A percentile compares a stretch with the other conserved stretches of the same genome.
phyloP scores from a whole-genome alignment of 1,140 invertebrate genomes.

The Drosophila sturtevanti region DNA sequence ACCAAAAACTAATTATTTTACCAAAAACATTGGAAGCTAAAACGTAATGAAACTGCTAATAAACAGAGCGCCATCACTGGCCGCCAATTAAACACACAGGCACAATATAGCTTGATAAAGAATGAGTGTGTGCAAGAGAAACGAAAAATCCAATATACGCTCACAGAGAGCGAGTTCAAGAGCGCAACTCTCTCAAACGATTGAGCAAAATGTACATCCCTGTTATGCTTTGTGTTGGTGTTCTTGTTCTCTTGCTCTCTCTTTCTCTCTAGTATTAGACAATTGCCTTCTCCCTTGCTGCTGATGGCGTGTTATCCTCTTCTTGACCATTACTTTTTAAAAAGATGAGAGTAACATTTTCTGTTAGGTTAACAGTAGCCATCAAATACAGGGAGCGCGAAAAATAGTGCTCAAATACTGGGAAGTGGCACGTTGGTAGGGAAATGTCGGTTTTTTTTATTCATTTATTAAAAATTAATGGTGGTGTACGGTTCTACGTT shows the following conservation, averaged over 20 bases:
- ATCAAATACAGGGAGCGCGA: no score
- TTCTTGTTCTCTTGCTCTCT: not conserved
- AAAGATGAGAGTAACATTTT: no score
- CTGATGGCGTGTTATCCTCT: not conserved
- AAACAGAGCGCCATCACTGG: constrained; percentile 4
- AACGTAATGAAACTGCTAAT: not conserved
- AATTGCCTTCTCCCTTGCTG: not conserved
- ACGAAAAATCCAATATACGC: constrained; percentile 1
- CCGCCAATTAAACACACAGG: not conserved
- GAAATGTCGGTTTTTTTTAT: not conserved
- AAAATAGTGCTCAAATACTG: no score
- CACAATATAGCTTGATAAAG: not conserved
- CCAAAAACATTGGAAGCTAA: no score
- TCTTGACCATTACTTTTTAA: no score
- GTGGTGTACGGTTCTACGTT: constrained; percentile 70
- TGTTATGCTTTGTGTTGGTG: constrained; percentile 4
- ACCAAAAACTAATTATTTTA: no score
- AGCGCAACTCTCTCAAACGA: not conserved
- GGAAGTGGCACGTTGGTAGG: no score
- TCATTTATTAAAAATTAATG: constrained; percentile 70
- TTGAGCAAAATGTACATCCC: constrained; percentile 1
- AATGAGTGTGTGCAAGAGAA: constrained; percentile 7
- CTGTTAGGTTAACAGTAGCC: no score
- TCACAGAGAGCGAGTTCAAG: not conserved
- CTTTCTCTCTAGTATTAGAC: not conserved